phyloP scores from a whole-genome alignment of 2,888 invertebrate genomes.

The Craniophora ligustri region DNA sequence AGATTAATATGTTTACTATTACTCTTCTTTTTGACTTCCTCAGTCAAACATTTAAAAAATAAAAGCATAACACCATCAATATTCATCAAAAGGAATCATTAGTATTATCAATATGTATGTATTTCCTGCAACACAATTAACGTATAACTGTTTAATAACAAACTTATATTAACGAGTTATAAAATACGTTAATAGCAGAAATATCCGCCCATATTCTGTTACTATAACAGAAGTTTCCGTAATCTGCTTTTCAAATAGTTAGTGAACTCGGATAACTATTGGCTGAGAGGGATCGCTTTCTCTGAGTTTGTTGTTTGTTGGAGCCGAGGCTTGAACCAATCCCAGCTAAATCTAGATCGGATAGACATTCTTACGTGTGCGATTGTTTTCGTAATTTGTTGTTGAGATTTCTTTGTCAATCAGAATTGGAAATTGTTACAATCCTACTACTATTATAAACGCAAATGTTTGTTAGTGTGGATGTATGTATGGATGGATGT shows the following conservation, averaged over 20 bases:
- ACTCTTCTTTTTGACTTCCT: too few relatives aligned
- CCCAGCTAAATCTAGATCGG: background rate
- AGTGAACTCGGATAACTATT: slow-evolving; percentile 11
- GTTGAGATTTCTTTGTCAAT: background rate
- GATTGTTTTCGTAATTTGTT: background rate
- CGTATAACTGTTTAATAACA: background rate
- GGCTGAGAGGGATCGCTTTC: background rate
- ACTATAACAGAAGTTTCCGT: background rate
- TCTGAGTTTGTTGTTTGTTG: slow-evolving; percentile 12
- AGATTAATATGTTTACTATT: too few relatives aligned
- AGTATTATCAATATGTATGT: too few relatives aligned
- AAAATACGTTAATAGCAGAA: slow-evolving; percentile 1
- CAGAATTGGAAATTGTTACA: too few relatives aligned
- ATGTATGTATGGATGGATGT: too few relatives aligned
- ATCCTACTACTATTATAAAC: too few relatives aligned
- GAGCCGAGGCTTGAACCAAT: background rate
- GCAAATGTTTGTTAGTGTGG: too few relatives aligned
- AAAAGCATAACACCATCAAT: too few relatives aligned
- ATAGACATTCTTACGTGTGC: background rate
- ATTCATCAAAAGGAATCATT: too few relatives aligned
- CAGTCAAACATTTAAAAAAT: too few relatives aligned
- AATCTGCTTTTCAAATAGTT: slow-evolving; percentile 17
- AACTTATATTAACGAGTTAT: slow-evolving; percentile 8
- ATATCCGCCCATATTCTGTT: slow-evolving; percentile 13
- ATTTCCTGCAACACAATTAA: too few relatives aligned